Evolutionary conservation across 2,888 invertebrate genomes (phyloP).

Genomic region (Phortica okadai): DNA sequence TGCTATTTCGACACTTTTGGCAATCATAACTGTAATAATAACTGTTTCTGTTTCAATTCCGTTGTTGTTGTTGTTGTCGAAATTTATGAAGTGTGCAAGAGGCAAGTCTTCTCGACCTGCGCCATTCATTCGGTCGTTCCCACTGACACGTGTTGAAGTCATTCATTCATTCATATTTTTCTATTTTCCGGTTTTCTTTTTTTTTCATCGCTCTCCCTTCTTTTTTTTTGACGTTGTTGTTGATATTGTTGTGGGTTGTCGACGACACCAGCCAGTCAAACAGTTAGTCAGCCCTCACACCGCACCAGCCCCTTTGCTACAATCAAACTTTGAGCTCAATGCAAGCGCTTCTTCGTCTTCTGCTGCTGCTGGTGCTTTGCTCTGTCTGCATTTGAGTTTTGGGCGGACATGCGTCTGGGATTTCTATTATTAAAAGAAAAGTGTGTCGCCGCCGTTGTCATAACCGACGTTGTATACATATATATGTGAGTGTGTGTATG

Average conservation of each 20-base stretch:
- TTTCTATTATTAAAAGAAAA: slow-evolving; percentile 33
- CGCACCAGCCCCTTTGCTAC: not conserved
- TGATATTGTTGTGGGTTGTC: slow-evolving; percentile 39
- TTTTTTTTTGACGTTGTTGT: slow-evolving; percentile 16
- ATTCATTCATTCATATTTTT: slow-evolving; percentile 18
- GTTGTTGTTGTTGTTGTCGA: slow-evolving; percentile 43
- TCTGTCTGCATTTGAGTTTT: slow-evolving; percentile 31
- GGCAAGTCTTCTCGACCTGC: slow-evolving; percentile 15
- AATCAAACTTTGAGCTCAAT: not conserved
- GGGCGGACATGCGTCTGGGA: slow-evolving; percentile 32
- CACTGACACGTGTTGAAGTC: slow-evolving; percentile 33
- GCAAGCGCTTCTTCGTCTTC: slow-evolving; percentile 1
- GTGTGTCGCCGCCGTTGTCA: slow-evolving; percentile 23
- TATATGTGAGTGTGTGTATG: not conserved
- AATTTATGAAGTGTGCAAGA: slow-evolving; percentile 73
- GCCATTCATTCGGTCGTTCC: not conserved
- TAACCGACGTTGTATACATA: not conserved
- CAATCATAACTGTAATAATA: slow-evolving; percentile 71
- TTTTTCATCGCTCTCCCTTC: not conserved
- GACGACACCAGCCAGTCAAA: slow-evolving; percentile 33
- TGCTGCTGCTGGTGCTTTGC: not conserved
- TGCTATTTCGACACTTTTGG: not conserved
- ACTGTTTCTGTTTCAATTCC: slow-evolving; percentile 62
- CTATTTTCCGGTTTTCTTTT: not conserved
- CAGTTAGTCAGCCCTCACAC: slow-evolving; percentile 32